phyloP scores from a whole-genome alignment of 2,797 vertebrate genomes.

The Enteromius anoplus region DNA sequence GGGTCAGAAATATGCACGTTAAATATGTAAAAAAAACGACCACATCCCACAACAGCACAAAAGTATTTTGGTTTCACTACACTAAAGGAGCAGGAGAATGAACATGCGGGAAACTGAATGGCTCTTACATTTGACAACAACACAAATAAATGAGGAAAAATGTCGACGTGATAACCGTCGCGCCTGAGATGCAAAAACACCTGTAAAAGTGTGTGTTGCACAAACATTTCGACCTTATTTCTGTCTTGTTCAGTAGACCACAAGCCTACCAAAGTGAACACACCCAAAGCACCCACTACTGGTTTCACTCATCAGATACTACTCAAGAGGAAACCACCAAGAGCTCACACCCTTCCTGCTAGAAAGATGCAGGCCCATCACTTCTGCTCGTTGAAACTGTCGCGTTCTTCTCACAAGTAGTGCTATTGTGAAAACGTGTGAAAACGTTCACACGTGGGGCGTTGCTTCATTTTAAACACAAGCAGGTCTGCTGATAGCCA shows the following conservation, averaged over 20 bases:
- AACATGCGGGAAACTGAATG: neutral
- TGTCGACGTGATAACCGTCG: neutral
- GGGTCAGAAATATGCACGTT: conserved; percentile 28
- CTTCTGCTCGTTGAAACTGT: conserved; percentile 57
- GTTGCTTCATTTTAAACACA: neutral
- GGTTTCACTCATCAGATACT: conserved; percentile 70
- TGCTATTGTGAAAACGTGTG: neutral
- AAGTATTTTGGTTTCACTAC: neutral
- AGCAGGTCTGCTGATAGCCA: neutral
- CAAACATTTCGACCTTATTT: conserved; percentile 9
- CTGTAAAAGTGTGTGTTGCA: neutral
- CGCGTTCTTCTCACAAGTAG: conserved; percentile 2
- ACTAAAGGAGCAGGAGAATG: neutral
- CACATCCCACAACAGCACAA: conserved; percentile 32
- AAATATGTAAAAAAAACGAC: neutral
- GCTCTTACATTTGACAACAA: neutral
- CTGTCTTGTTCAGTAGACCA: conserved; percentile 45
- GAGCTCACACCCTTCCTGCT: conserved; percentile 79
- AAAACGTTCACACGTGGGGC: neutral
- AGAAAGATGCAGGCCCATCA: conserved; percentile 60
- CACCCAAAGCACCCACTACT: conserved; percentile 69
- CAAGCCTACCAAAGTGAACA: conserved; percentile 61
- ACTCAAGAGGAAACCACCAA: conserved; percentile 77
- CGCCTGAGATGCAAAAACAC: neutral
- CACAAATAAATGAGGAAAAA: neutral